Base-by-base conservation (phyloP, 2,888 invertebrate genomes). In the Sipha maydis region DNA sequence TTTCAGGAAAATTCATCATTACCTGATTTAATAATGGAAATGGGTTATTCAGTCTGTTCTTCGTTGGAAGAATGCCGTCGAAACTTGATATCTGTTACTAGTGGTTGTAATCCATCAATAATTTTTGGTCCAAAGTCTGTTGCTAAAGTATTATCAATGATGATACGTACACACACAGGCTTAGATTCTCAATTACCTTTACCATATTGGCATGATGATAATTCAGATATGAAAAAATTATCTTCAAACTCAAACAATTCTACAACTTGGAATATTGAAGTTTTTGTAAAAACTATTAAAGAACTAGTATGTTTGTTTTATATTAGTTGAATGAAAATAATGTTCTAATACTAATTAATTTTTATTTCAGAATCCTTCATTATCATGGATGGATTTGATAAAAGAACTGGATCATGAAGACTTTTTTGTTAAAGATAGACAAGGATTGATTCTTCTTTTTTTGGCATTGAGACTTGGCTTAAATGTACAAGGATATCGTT, bases 361-460 rank as follows among this genome's bases (percentile, higher is more conserved):
- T 89, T 83, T 76, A 88, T 90, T 91, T 67, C 89, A 93, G 92
- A 92, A 92, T 89, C 95, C 97, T 2, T 96, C 95, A 91, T 92
- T 99, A 89, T 95, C 96, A 91, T 99, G 98, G 98, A 96, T 96
- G 91, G 98, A 98, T 91, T 97, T 99, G 0, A 95, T 98, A 90
- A 92, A 95, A 90, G 97, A 98, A 92, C 93, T 99, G 69, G 99
- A 99, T 92, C 97, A 98, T 92, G 94, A 95, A 4, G 97, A 97
- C 90, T 99, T 99, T 91, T 92, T 96, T 48, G 94, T 98, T 14
- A 96, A 97, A 91, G 98, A 98, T 92, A 94, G 98, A 90, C 95
- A 95, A 91, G 97, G 97, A 3, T 93, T 99, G 85, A 95, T 94
- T 90, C 92, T 98, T 84, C 92, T 99, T 75, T 95, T 98, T 90